These are phyloP conservation scores for Oopsacas minuta DNA, from an alignment of 37 sponge, comb jelly and placozoan species.

Conservation along the genomic window DNA sequence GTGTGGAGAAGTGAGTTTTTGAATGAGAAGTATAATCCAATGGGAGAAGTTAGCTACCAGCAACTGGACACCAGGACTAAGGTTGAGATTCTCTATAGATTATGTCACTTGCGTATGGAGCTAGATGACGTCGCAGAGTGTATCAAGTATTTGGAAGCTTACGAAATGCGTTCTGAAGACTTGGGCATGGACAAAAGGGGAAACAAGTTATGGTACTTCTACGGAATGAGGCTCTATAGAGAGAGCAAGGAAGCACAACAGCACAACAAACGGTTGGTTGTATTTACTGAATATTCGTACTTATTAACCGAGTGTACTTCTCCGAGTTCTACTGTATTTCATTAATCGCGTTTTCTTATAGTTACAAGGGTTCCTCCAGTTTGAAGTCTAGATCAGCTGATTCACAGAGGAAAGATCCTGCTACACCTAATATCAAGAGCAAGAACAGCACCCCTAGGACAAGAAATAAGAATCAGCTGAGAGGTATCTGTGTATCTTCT, in stretches of 20 bases:
- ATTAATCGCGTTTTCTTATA: no score
- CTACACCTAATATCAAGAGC: neutral
- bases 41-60: slow-evolving; percentile 26
- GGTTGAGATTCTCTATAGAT: slow-evolving; percentile 44
- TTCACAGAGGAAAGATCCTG: neutral
- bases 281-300: neutral
- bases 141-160: slow-evolving; percentile 38
- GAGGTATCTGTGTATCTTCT: neutral
- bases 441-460: neutral
- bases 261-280: slow-evolving; percentile 19
- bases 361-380: slow-evolving; percentile 1
- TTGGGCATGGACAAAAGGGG: slow-evolving; percentile 52
- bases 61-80: slow-evolving; percentile 35
- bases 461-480: no score
- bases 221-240: slow-evolving; percentile 52
- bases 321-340: no score
- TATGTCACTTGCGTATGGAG: slow-evolving; percentile 74
- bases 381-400: neutral
- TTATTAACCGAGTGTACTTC: neutral
- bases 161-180: slow-evolving; percentile 31
- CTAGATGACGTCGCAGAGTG: slow-evolving; percentile 60
- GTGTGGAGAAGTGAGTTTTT: slow-evolving; percentile 60
- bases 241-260: slow-evolving; percentile 30
- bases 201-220: slow-evolving; percentile 65
- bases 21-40: slow-evolving; percentile 47